Evolutionary conservation across 2,797 vertebrate species (phyloP), one percentile per base, ranked within the genome.

Genomic region (Botia kubotai): DNA sequence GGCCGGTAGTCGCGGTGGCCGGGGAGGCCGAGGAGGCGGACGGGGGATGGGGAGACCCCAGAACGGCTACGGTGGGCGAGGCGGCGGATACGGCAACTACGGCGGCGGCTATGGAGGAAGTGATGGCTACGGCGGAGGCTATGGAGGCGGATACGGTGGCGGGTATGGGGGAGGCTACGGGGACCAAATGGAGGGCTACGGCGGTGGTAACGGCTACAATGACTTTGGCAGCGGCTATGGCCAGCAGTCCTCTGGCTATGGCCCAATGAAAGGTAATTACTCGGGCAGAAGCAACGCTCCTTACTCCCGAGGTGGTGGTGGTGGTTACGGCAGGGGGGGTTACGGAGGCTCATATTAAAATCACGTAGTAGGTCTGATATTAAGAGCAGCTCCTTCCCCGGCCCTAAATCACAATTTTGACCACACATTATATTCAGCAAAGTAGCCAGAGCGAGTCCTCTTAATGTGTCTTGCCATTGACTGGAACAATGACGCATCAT

Each of bases 181-280:
- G 72, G 95, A 95, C 33, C 91, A 92, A 83, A 92, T 92, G 86
- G 91, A 92, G 73, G 91, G 92, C 87, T 93, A 92, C 91, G 94
- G 94, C 91, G 94, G 95, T 87, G 94, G 95, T 76, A 95, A 95
- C 90, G 95, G 95, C 87, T 98, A 98, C 95, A 95, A 93, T 88
- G 97, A 97, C 82, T 99, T 98, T 90, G 98, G 98, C 88, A 95
- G 94, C 89, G 89, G 93, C 87, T 98, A 98, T 86, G 96, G 93
- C 87, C 97, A 98, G 93, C 97, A 98, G 36, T 93, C 95, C 58
- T 96, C 97, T 46, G 95, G 95, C 4, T 98, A 98, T 60, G 97
- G 97, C 57, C 97, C 97, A 69, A 97, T 98, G 96, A 99, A 98
- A 89, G 95, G 91, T 73, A 90, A 90, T n/a, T 90, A 92, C 82